Base-by-base conservation (phyloP, 2,888 invertebrate species). In the Leptinotarsa rubiginosa region DNA sequence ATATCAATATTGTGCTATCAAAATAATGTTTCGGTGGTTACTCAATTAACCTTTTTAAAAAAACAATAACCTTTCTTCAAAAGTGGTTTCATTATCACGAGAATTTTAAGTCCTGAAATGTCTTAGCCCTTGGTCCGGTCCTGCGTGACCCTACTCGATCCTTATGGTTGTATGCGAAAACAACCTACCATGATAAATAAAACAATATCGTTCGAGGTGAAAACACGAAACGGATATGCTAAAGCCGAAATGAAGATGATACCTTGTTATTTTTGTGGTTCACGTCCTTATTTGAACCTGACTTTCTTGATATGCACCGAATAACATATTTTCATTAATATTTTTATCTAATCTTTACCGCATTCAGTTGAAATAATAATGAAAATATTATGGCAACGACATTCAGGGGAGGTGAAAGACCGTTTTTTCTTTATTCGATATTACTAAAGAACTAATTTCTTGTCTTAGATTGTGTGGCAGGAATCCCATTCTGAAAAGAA, bases 211-310 rank as follows among this genome's bases (percentile, higher is more conserved):
- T 47, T 47, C 59, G 47, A 47, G 4, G 67, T 49, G 52, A 41
- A 69, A 69, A 54, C 69, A 69, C 56, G 56, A 47, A 69, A 69
- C 69, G 69, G 69, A 69, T 41, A 69, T 69, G 56, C 47, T 25
- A 52, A 50, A 67, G 25, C 67, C 62, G 62, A 62, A 62, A n/a
- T 62, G 25, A 31, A n/a, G 41, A 62, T 31, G 16, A n/a, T 62
- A 41, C 16, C 31, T 62, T 62, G 62, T 62, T 62, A 62, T 62
- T 62, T 59, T 41, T 41, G 25, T 62, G 62, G 62, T 62, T 62
- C 62, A 62, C 62, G 62, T 62, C 16, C 31, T 62, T 16, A 41
- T 62, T 16, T 31, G 16, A 62, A 31, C 31, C 41, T n/a, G 13
- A 25, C 62, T 62, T 18, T 41, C 62, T 62, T 41, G 31, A 62